phyloP scores from a whole-genome alignment of 2,888 invertebrate species.

The Eulithis prunata region DNA sequence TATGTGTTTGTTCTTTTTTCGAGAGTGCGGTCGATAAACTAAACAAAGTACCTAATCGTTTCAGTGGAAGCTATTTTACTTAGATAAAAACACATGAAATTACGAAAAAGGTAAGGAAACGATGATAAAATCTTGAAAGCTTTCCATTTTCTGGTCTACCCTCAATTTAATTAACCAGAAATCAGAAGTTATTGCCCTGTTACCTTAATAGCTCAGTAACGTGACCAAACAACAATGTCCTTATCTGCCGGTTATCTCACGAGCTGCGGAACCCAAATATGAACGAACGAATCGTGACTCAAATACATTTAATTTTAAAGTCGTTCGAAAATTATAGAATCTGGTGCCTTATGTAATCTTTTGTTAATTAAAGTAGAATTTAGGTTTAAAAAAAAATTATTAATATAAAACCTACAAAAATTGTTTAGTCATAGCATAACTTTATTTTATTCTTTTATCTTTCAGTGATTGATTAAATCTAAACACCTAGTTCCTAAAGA shows the following conservation, averaged over 20 bases:
- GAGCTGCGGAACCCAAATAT: slow-evolving; percentile 28
- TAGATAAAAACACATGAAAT: not conserved
- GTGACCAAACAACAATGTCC: slow-evolving; percentile 26
- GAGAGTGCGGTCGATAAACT: too few species aligned
- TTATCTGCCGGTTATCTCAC: slow-evolving; percentile 32
- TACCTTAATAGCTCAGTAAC: slow-evolving; percentile 25
- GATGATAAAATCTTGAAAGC: not conserved
- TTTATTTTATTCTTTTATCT: too few species aligned
- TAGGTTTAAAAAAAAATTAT: too few species aligned
- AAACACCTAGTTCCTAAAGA: too few species aligned
- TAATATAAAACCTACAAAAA: too few species aligned
- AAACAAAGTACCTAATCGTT: too few species aligned
- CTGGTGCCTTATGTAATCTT: not conserved
- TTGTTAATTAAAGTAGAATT: too few species aligned
- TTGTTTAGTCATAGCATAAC: too few species aligned
- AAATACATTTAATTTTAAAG: slow-evolving; percentile 3
- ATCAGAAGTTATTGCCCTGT: slow-evolving; percentile 17
- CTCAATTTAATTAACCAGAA: slow-evolving; percentile 3
- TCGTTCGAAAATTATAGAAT: not conserved
- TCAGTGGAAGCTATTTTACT: too few species aligned
- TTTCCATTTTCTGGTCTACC: not conserved
- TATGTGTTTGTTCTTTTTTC: too few species aligned
- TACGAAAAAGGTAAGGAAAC: not conserved
- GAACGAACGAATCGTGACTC: slow-evolving; percentile 29
- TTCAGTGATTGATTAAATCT: too few species aligned